phyloP scores from a whole-genome alignment of 2,888 invertebrate genomes.

The Willowsia nigromaculata region DNA sequence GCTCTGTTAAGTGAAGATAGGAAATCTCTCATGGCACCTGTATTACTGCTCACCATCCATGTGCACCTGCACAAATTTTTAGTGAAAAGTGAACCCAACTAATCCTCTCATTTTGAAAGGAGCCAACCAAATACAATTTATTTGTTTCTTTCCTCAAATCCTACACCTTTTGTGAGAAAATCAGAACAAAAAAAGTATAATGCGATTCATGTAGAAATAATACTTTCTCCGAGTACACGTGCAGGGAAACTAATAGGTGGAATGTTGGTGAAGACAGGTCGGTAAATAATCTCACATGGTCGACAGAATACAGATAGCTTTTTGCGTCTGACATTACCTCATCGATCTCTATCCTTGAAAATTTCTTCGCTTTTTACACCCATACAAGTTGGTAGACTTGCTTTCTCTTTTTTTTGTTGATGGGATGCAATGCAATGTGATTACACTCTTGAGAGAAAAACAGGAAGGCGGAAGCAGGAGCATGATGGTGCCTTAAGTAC shows the following conservation, averaged over 20 bases:
- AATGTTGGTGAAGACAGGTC: constrained; percentile 74
- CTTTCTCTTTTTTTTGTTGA: constrained; percentile 28
- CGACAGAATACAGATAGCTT: constrained; percentile 65
- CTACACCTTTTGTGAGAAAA: too few species aligned
- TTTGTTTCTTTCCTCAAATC: neutral
- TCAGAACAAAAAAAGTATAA: too few species aligned
- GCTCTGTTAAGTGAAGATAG: too few species aligned
- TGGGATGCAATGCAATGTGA: constrained; percentile 12
- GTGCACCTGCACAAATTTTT: too few species aligned
- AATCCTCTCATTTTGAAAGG: too few species aligned
- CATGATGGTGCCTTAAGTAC: neutral
- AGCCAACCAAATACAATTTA: too few species aligned
- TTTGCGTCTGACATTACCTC: constrained; percentile 75
- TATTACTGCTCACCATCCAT: too few species aligned
- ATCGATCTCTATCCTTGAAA: constrained; percentile 71
- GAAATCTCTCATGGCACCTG: too few species aligned
- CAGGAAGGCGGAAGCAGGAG: neutral
- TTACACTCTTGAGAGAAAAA: constrained; percentile 21
- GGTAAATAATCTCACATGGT: constrained; percentile 71
- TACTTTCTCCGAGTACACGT: neutral
- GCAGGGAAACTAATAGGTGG: constrained; percentile 1
- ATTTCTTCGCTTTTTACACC: too few species aligned
- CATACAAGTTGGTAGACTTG: too few species aligned
- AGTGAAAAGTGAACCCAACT: too few species aligned
- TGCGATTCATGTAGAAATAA: neutral